Evolutionary conservation across 2,113 vertebrate genomes (phyloP), one percentile per base, ranked within the genome.

Genomic region (Cochlearius cochlearius): DNA sequence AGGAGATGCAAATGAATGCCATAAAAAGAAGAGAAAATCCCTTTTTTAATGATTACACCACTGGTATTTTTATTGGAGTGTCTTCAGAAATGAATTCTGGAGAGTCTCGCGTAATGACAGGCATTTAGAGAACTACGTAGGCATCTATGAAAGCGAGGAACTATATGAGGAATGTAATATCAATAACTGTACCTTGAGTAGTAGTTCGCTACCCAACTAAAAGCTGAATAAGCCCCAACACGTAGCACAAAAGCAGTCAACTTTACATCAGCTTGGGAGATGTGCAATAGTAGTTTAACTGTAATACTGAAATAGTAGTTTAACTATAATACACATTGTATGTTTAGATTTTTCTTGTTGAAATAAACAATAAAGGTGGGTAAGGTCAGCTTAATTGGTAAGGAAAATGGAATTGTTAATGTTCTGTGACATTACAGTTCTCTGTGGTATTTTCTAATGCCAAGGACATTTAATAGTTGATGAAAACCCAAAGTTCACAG

Each of bases 361-460:
- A 90, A 64, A 90, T 58, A 95, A 94, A 92, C 60, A 94, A 39
- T 23, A 76, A 83, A 13, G 32, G 71, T 38, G n/a, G 50, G 26
- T 49, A 79, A 95, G 75, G 50, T 62, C 88, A 93, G 71, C 69
- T 92, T 95, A 74, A 93, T 79, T 76, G 88, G 81, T 62, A 77
- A 74, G 30, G 78, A 58, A 90, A 80, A 95, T 66, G 59, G 58
- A 92, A 92, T 67, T 90, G 85, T 83, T 90, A 92, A 95, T 94
- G 88, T 60, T 86, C 71, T 91, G 92, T 91, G 87, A 66, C 88
- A 79, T 87, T 89, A 82, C 21, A 58, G 82, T 89, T 79, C 74
- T 39, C 72, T 73, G 69, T 94, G 79, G 59, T 94, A 92, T 94
- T 93, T 97, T 82, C 55, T 90, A 93, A 90, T 74, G 75, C 77